Percentiles rank a stretch among this genome's conserved stretches.
phyloP scores from a whole-genome alignment of 2,113 vertebrate genomes.

The Choloepus hoffmanni region DNA sequence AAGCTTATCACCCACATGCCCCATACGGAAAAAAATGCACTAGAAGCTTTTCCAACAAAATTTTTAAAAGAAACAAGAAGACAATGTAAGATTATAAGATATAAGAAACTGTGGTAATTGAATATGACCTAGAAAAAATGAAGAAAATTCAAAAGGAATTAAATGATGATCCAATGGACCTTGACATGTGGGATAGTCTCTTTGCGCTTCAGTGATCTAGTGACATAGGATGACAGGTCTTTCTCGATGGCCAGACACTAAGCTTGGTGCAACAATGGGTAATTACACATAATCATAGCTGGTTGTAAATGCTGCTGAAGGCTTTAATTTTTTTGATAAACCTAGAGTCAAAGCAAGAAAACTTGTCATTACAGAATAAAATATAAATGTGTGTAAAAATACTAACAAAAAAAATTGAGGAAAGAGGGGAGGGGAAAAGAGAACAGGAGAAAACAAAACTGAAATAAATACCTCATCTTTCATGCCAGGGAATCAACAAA shows the following conservation, averaged over 20 bases:
- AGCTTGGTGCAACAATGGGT: background rate
- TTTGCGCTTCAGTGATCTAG: background rate
- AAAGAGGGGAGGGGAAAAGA: background rate
- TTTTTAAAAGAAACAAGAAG: constrained; percentile 20
- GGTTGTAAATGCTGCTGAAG: background rate
- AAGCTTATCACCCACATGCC: background rate
- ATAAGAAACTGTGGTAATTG: background rate
- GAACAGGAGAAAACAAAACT: background rate
- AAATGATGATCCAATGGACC: background rate
- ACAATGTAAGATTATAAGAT: background rate
- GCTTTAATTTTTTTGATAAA: constrained; percentile 33
- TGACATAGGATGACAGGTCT: background rate
- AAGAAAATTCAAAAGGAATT: constrained; percentile 32
- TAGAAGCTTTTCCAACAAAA: constrained; percentile 12
- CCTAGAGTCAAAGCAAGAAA: background rate
- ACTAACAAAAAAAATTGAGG: background rate
- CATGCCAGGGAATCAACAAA: background rate
- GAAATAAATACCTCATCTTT: constrained; percentile 24
- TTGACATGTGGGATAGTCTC: background rate
- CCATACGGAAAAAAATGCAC: background rate
- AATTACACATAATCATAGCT: background rate
- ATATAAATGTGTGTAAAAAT: constrained; percentile 32
- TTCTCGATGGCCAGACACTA: background rate
- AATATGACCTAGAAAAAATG: constrained; percentile 8
- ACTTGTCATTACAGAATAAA: constrained; percentile 37